Evolutionary conservation across 2,888 invertebrate species (phyloP).

Genomic region (Nomada goodeniana): DNA sequence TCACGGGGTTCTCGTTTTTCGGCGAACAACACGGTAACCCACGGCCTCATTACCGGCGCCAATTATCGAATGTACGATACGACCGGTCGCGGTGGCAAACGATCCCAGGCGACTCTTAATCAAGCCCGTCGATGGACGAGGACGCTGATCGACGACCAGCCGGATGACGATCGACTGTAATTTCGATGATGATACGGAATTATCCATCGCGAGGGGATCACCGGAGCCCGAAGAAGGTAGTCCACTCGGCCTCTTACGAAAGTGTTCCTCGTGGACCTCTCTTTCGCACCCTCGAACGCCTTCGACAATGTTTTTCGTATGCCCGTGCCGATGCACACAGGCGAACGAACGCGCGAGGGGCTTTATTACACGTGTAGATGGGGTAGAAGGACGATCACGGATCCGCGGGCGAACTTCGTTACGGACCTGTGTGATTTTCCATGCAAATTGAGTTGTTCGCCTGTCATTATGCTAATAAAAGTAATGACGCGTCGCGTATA

Average conservation of each 20-base stretch:
- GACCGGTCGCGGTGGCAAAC: slow-evolving; percentile 72
- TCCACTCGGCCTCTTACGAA: slow-evolving; percentile 9
- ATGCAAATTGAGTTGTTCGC: slow-evolving; percentile 81
- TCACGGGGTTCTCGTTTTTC: slow-evolving; percentile 8
- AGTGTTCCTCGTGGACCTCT: slow-evolving; percentile 19
- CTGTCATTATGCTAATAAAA: slow-evolving; percentile 82
- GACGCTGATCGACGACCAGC: slow-evolving; percentile 62
- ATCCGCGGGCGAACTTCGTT: slow-evolving; percentile 74
- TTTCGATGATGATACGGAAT: slow-evolving; percentile 79
- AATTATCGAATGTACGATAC: slow-evolving; percentile 78
- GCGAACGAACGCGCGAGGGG: not conserved
- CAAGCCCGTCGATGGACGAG: slow-evolving; percentile 52
- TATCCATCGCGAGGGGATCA: slow-evolving; percentile 68
- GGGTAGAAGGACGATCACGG: slow-evolving; percentile 57
- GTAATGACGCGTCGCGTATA: slow-evolving; percentile 75
- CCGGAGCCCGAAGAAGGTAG: slow-evolving; percentile 25
- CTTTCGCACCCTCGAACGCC: slow-evolving; percentile 42
- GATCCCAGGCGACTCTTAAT: slow-evolving; percentile 71
- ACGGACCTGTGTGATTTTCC: slow-evolving; percentile 76
- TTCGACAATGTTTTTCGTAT: slow-evolving; percentile 59
- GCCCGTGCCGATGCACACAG: slow-evolving; percentile 1
- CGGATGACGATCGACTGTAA: slow-evolving; percentile 73
- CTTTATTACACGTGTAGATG: slow-evolving; percentile 43
- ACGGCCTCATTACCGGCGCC: slow-evolving; percentile 73
- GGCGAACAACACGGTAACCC: slow-evolving; percentile 58